Percentiles rank a stretch among this genome's conserved stretches.
phyloP scores from a whole-genome alignment of 2,888 invertebrate genomes.

The Dermolepida albohirtum region DNA sequence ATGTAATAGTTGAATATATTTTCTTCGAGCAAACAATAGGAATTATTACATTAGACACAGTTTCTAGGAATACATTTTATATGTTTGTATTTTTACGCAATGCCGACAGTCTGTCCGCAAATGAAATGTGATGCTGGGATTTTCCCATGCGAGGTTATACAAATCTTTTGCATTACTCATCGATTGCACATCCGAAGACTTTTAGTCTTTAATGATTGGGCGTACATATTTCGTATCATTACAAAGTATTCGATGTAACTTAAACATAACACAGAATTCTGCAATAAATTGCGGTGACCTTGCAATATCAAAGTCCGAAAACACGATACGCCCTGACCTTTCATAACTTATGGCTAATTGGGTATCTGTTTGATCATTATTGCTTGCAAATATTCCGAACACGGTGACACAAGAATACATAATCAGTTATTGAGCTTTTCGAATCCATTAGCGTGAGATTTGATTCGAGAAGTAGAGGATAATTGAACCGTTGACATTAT shows the following conservation, averaged over 20 bases:
- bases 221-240: not conserved
- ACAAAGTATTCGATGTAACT: not conserved
- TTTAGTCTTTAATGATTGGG: slow-evolving; percentile 1
- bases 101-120: slow-evolving; percentile 7
- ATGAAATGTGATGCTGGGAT: slow-evolving; percentile 18
- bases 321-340: slow-evolving; percentile 38
- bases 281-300: slow-evolving; percentile 8
- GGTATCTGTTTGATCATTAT: slow-evolving; percentile 15
- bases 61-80: slow-evolving; percentile 15
- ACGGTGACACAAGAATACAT: slow-evolving; percentile 15
- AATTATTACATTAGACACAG: not conserved
- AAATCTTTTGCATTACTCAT: slow-evolving; percentile 16
- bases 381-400: slow-evolving; percentile 7
- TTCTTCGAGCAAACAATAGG: slow-evolving; percentile 17
- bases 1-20: not conserved
- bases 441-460: slow-evolving; percentile 4
- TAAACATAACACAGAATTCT: not conserved
- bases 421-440: slow-evolving; percentile 2
- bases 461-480: not conserved
- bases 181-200: not conserved
- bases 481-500: slow-evolving; percentile 7
- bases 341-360: slow-evolving; percentile 38
- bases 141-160: slow-evolving; percentile 5
- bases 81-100: slow-evolving; percentile 27
- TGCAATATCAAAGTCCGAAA: slow-evolving; percentile 29